Evolutionary conservation across 2,797 vertebrate species (phyloP).

Genomic region (Psittacula derbiana): DNA sequence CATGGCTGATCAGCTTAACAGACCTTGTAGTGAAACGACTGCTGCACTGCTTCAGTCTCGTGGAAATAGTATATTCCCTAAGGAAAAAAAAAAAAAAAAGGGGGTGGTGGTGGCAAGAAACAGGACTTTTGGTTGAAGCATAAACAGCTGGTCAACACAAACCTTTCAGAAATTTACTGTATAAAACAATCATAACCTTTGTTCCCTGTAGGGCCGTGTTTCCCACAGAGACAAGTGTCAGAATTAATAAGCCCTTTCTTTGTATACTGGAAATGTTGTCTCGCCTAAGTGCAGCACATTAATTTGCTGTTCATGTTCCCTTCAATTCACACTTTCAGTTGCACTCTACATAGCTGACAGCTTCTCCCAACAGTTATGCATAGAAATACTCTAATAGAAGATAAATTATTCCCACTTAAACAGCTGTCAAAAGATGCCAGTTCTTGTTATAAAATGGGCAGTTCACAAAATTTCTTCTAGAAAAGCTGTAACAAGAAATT

Average conservation of each 20-base stretch:
- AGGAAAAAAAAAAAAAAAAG: neutral
- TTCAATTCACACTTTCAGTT: neutral
- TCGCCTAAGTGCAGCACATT: neutral
- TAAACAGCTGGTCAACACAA: constrained; percentile 52
- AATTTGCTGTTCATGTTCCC: neutral
- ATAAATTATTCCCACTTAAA: neutral
- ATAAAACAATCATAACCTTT: constrained; percentile 1
- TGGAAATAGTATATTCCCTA: constrained; percentile 56
- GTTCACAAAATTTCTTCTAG: neutral
- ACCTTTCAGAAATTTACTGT: constrained; percentile 35
- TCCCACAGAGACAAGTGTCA: neutral
- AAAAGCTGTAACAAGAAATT: neutral
- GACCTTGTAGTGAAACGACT: constrained; percentile 64
- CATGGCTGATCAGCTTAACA: constrained; percentile 50
- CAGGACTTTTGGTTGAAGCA: constrained; percentile 49
- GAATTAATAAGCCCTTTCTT: neutral
- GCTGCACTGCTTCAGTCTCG: constrained; percentile 52
- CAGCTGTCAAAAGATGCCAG: neutral
- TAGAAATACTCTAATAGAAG: neutral
- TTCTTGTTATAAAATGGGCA: neutral
- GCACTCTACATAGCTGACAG: neutral
- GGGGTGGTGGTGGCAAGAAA: constrained; percentile 52
- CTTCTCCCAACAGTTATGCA: neutral
- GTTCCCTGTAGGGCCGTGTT: neutral
- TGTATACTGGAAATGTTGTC: neutral